Base-by-base conservation (phyloP, 2,888 invertebrate genomes). In the Drosophila neonasuta region DNA sequence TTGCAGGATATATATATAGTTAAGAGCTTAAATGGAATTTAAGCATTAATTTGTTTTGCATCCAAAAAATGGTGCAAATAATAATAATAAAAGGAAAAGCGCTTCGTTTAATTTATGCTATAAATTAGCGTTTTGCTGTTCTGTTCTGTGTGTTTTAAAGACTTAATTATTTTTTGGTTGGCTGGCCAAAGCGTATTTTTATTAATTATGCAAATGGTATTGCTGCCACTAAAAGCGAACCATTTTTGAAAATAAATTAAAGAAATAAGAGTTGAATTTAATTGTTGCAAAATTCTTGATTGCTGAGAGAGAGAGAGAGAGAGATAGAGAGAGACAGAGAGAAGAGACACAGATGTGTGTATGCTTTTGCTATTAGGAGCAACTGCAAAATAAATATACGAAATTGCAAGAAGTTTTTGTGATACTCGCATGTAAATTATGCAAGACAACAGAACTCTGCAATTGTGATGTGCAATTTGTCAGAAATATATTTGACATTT, bases 401-500 rank as follows among this genome's bases (percentile, higher is more conserved):
- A 11, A 45, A 13, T 39, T 41, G 58, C 39, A 13, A 13, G 39
- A 13, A 41, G 39, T 11, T 65, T 66, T 45, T 77, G 68, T 60
- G 68, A 76, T 44, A 32, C 32, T 32, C 32, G 3, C 10, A 82
- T 65, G 68, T 55, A 61, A 80, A 75, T 66, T 80, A 69, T 64
- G 50, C 56, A 66, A 11, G 39, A 29, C 44, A 30, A 11, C 15
- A 36, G 45, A 24, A 24, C 24, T 54, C 58, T 73, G 59, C 36
- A 6, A n/a, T 36, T 36, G 36, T 36, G 63, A 62, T 68, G 55
- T 68, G 66, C 65, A 81, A 87, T 87, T 84, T 80, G 79, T 80
- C 80, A 75, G 67, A 71, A 63, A 74, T 78, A 74, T 78, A 63
- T 86, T 74, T 76, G 80, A 76, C 83, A 85, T 76, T 76, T 65